Evolutionary conservation across 1,140 invertebrate genomes (phyloP), one percentile per base, ranked within the genome.

Genomic region (Brachionus angularis): DNA sequence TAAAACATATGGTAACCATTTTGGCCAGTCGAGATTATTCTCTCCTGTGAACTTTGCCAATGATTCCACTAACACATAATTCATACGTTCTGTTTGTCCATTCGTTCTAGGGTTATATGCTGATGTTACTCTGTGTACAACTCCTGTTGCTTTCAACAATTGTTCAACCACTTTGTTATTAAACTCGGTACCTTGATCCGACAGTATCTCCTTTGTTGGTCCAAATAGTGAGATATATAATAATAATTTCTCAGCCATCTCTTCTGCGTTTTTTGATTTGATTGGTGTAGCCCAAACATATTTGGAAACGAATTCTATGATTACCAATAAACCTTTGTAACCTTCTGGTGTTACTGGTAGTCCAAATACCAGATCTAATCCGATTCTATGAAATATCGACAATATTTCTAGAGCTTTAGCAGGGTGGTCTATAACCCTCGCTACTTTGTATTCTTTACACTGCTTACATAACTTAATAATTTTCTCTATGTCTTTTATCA

Each of bases 181-280:
- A 73, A 83, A 84, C 49, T 81, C 75, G n/a, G 79, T 76, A 29
- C 78, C 79, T 72, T 80, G 79, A 73, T 85, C 83, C 0, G 78
- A 77, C 25, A 83, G 75, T 12, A 83, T 39, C 42, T 75, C 76
- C 29, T 78, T 34, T 14, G 80, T 81, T 42, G 82, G 71, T 25
- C 80, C 83, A 64, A 81, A 52, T 5, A 52, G 10, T 27, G 49
- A 52, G 10, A 52, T 52, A 52, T 52, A 52, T 52, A 18, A 12
- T 18, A 52, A 52, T 3, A 52, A 21, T n/a, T 21, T 5, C 10
- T 12, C 23, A 5, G 23, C 49, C 14, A 52, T 52, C 29, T 52
- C 49, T 21, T 3, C 8, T 10, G 49, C 49, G 3, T 4, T 16
- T 52, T 52, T 52, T 31, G 49, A 52, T 21, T 52, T 52, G 3